Percentiles rank a stretch among this genome's conserved stretches.
Conservation (phyloP, 2,797 vertebrate genomes). For the Rachycentron canadum region DNA sequence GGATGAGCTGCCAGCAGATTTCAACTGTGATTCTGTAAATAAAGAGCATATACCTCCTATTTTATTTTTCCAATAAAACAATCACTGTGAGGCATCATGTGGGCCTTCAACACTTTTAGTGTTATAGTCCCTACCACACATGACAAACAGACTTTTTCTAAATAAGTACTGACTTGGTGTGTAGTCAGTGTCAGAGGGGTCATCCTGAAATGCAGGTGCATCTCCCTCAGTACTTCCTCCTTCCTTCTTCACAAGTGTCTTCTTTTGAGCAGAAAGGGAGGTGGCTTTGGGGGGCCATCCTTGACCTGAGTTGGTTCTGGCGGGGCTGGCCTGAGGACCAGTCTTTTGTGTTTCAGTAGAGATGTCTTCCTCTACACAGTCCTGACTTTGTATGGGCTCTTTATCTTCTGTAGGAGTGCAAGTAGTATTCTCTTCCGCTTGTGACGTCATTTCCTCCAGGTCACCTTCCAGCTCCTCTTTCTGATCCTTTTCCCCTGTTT, state of each 20-base stretch:
- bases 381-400: constrained; percentile 34
- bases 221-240: constrained; percentile 54
- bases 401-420: constrained; percentile 28
- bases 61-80: neutral
- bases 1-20: constrained; percentile 65
- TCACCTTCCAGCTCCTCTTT: constrained; percentile 46
- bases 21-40: constrained; percentile 76
- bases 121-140: neutral
- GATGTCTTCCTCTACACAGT: constrained; percentile 23
- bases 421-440: constrained; percentile 56
- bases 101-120: neutral
- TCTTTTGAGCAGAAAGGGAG: constrained; percentile 56
- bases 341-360: constrained; percentile 46
- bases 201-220: constrained; percentile 76
- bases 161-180: constrained; percentile 78
- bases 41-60: neutral
- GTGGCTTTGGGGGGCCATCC: constrained; percentile 51
- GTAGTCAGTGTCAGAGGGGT: constrained; percentile 83
- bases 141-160: neutral
- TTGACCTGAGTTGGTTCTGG: constrained; percentile 22
- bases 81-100: neutral
- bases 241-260: constrained; percentile 58
- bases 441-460: constrained; percentile 44
- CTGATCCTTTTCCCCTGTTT: constrained; percentile 56
- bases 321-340: neutral